phyloP scores from a whole-genome alignment of 2,113 vertebrate species.

The Machaerirhynchus nigripectus region DNA sequence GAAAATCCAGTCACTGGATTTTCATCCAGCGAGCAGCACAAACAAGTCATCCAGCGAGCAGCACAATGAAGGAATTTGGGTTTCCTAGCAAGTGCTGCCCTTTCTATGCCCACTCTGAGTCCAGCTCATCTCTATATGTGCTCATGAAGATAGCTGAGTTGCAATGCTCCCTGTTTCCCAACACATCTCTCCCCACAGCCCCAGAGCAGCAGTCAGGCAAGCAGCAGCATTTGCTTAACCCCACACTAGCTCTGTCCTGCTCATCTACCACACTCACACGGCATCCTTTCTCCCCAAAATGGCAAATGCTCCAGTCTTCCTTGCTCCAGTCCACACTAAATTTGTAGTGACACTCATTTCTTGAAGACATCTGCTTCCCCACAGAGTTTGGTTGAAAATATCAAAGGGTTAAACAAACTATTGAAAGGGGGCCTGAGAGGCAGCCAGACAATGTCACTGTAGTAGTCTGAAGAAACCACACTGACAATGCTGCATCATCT shows the following conservation, averaged over 20 bases:
- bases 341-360: not conserved
- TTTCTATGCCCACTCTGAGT: not conserved
- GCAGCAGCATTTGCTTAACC: not conserved
- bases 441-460: not conserved
- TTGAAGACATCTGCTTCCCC: not conserved
- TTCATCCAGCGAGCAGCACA: accelerated
- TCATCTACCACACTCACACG: not conserved
- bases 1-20: not conserved
- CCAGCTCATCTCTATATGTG: not conserved
- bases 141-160: accelerated
- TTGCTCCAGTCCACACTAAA: not conserved
- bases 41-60: not conserved
- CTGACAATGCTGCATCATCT: not conserved
- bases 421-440: not conserved
- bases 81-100: not conserved
- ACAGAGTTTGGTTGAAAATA: not conserved
- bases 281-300: not conserved
- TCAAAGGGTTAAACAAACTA: not conserved
- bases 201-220: not conserved
- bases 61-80: not conserved
- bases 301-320: not conserved
- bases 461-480: conserved; percentile 48
- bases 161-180: not conserved
- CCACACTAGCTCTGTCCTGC: accelerated
- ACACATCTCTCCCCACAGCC: not conserved